Percentiles rank a stretch among this genome's conserved stretches.
Conservation (phyloP, 2,797 vertebrate genomes). For the Chlorospingus semifuscus region DNA sequence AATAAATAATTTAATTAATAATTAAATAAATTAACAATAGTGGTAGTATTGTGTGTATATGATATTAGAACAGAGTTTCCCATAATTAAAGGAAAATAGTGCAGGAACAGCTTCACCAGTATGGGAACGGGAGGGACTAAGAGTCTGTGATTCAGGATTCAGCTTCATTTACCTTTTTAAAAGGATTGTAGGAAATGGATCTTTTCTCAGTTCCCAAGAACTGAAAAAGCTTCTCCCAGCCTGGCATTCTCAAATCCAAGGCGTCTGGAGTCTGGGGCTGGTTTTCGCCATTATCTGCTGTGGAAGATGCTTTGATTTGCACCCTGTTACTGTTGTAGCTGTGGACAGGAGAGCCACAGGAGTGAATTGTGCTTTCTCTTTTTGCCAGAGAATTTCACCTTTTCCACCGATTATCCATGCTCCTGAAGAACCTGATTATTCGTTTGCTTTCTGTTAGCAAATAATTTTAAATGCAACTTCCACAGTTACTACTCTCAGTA, state of each 20-base stretch:
- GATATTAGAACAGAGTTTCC: neutral
- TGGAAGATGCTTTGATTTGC: neutral
- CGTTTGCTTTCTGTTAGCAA: neutral
- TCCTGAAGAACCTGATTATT: neutral
- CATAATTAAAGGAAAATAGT: neutral
- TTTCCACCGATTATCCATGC: neutral
- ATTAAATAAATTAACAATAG: neutral
- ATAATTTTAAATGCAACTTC: neutral
- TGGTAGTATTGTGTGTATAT: neutral
- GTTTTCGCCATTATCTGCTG: neutral
- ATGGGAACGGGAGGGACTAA: neutral
- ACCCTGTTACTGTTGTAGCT: neutral
- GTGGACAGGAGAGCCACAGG: neutral
- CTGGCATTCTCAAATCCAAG: neutral
- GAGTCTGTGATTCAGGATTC: rapidly evolving
- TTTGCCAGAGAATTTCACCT: neutral
- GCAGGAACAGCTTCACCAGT: neutral
- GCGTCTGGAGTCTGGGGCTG: neutral
- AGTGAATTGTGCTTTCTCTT: neutral
- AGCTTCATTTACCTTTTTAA: neutral
- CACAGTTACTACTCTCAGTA: neutral
- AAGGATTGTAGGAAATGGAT: neutral
- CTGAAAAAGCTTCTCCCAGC: neutral
- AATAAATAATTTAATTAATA: neutral
- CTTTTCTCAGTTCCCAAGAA: neutral